Conservation (phyloP, 2,888 invertebrate genomes). For the Syritta pipiens region DNA sequence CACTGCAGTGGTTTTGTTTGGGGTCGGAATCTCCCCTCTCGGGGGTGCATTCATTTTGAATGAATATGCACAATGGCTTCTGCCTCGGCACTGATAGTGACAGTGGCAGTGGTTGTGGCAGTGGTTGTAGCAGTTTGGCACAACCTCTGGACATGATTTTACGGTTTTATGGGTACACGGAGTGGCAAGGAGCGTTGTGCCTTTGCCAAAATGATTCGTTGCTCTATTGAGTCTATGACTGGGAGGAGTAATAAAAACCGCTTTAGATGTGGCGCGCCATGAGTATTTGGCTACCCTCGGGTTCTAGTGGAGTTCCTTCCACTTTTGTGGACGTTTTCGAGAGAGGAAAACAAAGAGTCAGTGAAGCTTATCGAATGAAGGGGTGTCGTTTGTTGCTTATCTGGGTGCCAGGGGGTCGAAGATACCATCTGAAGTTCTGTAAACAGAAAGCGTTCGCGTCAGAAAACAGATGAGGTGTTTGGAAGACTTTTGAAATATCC, state of each 20-base stretch:
- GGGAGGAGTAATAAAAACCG: constrained; percentile 17
- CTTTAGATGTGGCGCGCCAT: constrained; percentile 16
- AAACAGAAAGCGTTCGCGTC: no score
- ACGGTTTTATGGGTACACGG: constrained; percentile 38
- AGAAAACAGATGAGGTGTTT: no score
- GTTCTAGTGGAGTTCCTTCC: not conserved
- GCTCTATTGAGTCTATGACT: constrained; percentile 8
- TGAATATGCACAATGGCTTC: constrained; percentile 18
- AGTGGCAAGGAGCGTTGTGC: constrained; percentile 37
- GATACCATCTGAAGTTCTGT: no score
- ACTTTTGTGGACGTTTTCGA: no score
- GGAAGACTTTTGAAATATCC: no score
- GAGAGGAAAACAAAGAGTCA: no score
- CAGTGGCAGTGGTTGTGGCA: no score
- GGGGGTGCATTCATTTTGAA: constrained; percentile 23
- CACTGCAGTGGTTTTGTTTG: constrained; percentile 22
- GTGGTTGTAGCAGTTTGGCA: constrained; percentile 55
- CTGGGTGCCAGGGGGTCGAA: no score
- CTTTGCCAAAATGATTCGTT: constrained; percentile 46
- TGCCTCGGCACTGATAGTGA: not conserved
- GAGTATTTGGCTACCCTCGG: constrained; percentile 17
- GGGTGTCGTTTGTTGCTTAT: no score
- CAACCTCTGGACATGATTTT: constrained; percentile 56
- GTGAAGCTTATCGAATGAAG: no score
- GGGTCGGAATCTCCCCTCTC: constrained; percentile 29